These are phyloP conservation scores for Labeo catla DNA, from an alignment of 2,113 vertebrate genomes.

Conservation along the genomic window DNA sequence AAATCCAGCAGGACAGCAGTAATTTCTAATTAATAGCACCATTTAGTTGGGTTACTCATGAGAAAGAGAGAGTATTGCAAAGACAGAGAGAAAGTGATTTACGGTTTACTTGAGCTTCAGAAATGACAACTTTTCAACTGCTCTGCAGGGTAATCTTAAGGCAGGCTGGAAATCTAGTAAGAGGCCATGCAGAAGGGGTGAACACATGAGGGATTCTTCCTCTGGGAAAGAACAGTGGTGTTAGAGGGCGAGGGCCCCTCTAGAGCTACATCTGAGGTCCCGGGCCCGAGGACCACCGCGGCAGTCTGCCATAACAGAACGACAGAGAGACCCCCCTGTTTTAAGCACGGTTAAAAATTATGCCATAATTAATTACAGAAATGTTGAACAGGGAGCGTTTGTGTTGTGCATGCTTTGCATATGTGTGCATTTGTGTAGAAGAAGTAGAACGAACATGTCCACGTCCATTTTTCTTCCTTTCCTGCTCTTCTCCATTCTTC, in stretches of 20 bases:
- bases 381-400: slow-evolving; percentile 57
- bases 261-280: slow-evolving; percentile 52
- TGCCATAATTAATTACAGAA: slow-evolving; percentile 72
- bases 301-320: slow-evolving; percentile 67
- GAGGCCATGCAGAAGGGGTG: slow-evolving; percentile 25
- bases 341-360: slow-evolving; percentile 72
- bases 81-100: slow-evolving; percentile 18
- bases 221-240: slow-evolving; percentile 41
- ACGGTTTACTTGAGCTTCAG: slow-evolving; percentile 27
- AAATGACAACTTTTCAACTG: slow-evolving; percentile 22
- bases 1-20: background rate
- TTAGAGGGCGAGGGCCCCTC: slow-evolving; percentile 42
- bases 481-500: slow-evolving; percentile 50
- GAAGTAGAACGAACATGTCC: slow-evolving; percentile 62
- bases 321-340: slow-evolving; percentile 62
- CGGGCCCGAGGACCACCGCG: slow-evolving; percentile 68
- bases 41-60: background rate
- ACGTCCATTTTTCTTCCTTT: background rate
- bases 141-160: slow-evolving; percentile 18
- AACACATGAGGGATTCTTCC: slow-evolving; percentile 45
- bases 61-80: background rate
- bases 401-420: slow-evolving; percentile 38
- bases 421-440: slow-evolving; percentile 46
- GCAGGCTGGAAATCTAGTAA: slow-evolving; percentile 9
- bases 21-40: background rate